These are phyloP conservation scores for Callosobruchus maculatus DNA, from an alignment of 2,888 invertebrate genomes.

Conservation along the genomic window DNA sequence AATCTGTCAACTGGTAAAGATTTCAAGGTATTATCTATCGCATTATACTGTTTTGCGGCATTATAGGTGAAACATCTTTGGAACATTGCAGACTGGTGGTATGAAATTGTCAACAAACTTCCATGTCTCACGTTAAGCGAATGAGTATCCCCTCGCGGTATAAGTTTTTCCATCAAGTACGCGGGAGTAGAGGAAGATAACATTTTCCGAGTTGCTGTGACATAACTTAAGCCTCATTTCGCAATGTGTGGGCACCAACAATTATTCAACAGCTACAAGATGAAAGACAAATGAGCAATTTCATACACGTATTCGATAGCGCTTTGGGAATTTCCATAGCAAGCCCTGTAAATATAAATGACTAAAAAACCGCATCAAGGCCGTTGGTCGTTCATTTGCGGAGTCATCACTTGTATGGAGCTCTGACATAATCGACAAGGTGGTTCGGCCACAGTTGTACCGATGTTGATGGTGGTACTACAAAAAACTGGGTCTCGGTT, in stretches of 20 bases:
- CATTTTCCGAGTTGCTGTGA: too few species aligned
- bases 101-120: too few species aligned
- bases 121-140: too few species aligned
- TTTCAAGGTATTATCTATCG: too few species aligned
- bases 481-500: neutral
- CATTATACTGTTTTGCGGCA: too few species aligned
- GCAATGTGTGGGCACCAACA: neutral
- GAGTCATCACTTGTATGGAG: neutral
- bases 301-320: neutral
- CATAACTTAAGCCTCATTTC: too few species aligned
- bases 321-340: neutral
- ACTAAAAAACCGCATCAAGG: neutral
- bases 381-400: neutral
- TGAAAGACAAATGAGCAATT: neutral
- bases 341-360: neutral
- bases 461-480: neutral
- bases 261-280: neutral
- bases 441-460: neutral
- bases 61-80: too few species aligned
- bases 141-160: too few species aligned
- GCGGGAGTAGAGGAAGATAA: too few species aligned
- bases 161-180: too few species aligned
- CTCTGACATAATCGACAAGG: neutral
- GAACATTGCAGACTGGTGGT: too few species aligned
- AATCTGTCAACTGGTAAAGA: too few species aligned